A percentile compares a stretch with the other conserved stretches of the same genome.
These are phyloP conservation scores for Cataglyphis altisquamis DNA, from an alignment of 2,888 invertebrate species.

Conservation along the genomic window DNA sequence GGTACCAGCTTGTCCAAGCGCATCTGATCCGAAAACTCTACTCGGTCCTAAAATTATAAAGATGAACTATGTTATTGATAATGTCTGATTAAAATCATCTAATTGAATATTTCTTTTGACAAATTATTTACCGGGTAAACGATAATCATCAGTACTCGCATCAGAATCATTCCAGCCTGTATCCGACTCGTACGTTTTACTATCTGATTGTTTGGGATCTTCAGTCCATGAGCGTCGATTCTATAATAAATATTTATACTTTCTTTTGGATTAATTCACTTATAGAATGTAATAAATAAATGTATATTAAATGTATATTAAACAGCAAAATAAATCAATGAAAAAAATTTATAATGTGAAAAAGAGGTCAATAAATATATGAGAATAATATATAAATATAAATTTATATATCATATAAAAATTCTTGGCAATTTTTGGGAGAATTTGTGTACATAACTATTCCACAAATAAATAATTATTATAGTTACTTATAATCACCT, in stretches of 20 bases:
- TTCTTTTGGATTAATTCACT: neutral
- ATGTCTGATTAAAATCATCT: neutral
- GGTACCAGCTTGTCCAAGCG: conserved; percentile 93
- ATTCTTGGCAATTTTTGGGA: too few species aligned
- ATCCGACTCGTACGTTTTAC: conserved; percentile 86
- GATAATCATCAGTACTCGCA: conserved; percentile 89
- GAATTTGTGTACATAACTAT: neutral
- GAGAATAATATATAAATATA: neutral
- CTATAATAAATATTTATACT: conserved; percentile 85
- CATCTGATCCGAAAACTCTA: conserved; percentile 84
- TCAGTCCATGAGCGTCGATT: conserved; percentile 92
- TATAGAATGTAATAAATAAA: neutral
- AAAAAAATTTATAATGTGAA: neutral
- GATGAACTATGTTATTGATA: conserved; percentile 10
- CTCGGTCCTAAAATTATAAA: conserved; percentile 66
- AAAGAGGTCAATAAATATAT: neutral
- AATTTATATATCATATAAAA: neutral
- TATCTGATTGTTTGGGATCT: conserved; percentile 86
- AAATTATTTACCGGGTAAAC: conserved; percentile 73
- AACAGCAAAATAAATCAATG: neutral
- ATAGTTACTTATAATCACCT: conserved; percentile 86
- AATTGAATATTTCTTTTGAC: neutral
- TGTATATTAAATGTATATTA: neutral
- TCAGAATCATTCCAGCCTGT: conserved; percentile 93
- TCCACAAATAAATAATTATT: neutral